Evolutionary conservation across 2,888 invertebrate species (phyloP).

Genomic region (Physocephala rufipes): DNA sequence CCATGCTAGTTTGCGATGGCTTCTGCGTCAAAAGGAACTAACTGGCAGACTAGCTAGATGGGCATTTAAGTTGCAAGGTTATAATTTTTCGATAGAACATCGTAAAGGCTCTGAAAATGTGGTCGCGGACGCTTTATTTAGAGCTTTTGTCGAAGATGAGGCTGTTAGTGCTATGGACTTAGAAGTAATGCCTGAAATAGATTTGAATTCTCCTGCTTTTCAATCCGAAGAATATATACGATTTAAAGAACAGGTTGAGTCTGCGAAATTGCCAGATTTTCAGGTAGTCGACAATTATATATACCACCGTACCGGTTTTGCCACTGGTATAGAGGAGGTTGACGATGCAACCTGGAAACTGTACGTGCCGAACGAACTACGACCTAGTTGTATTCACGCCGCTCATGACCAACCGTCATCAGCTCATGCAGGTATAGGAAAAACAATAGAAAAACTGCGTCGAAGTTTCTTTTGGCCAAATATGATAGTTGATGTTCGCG

Average conservation of each 20-base stretch:
- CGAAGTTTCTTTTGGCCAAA: conserved; percentile 11
- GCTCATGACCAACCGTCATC: conserved; percentile 8
- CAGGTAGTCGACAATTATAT: neutral
- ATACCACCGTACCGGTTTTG: neutral
- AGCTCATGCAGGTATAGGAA: conserved; percentile 12
- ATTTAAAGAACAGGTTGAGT: neutral
- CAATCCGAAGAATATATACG: neutral
- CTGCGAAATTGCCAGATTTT: neutral
- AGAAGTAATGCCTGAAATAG: neutral
- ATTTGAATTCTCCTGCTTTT: conserved; percentile 10
- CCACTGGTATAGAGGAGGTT: neutral
- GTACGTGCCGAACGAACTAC: conserved; percentile 6
- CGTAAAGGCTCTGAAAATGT: conserved; percentile 20
- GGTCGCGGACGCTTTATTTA: conserved; percentile 6
- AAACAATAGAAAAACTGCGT: conserved; percentile 11
- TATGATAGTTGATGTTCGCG: conserved; percentile 12
- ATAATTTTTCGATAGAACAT: conserved; percentile 9
- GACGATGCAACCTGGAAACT: conserved; percentile 63
- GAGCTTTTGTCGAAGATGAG: conserved; percentile 4
- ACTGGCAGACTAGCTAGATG: conserved; percentile 4
- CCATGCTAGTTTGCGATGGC: conserved; percentile 1
- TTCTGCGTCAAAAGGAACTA: neutral
- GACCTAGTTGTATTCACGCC: neutral
- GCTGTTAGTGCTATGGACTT: neutral
- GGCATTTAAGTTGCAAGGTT: conserved; percentile 4